Evolutionary conservation across 2,113 vertebrate species (phyloP), one percentile per base, ranked within the genome.

Genomic region (Pomatostomus ruficeps): DNA sequence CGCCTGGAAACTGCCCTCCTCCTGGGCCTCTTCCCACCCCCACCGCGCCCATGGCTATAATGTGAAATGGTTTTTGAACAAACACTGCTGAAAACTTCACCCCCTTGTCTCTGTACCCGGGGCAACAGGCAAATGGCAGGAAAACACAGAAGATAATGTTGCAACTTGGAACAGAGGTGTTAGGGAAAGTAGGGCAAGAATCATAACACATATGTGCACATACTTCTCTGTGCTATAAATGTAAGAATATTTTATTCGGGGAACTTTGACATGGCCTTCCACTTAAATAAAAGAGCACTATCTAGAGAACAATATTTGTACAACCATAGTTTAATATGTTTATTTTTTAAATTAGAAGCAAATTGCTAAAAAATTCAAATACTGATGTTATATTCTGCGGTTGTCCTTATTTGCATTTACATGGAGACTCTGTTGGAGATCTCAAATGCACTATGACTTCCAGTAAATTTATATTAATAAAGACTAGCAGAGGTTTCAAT

Each of bases 21-120:
- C 20, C 29, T 10, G 9, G 16, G 24, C 20, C 12, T 3, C 24
- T 42, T 48, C 35, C 42, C 31, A 31, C 19, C 33, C 33, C 0
- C 11, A 11, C 21, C 1, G 0, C 0, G 0, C 8, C 28, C n/a
- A 28, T 3, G 40, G 58, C 28, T 54, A 0, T 19, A 18, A 33
- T 28, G 12, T 12, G 19, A 74, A 65, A 65, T 14, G 15, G 7
- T 16, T 65, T 46, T 40, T 35, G 19, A n/a, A 65, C 29, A 57
- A 74, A n/a, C n/a, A 57, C 20, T 3, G 1, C 20, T 74, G 59
- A 29, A 65, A 65, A n/a, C 12, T 57, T 35, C 8, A 55, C 2
- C 4, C 2, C 14, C 35, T n/a, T 21, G 12, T 48, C 51, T 48
- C 35, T 21, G 13, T 17, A 21, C 16, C 16, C 20, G 42, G 28